A percentile compares a stretch with the other conserved stretches of the same genome.
Evolutionary conservation across 2,113 vertebrate genomes (phyloP).

Genomic region (Anolis sagrei): DNA sequence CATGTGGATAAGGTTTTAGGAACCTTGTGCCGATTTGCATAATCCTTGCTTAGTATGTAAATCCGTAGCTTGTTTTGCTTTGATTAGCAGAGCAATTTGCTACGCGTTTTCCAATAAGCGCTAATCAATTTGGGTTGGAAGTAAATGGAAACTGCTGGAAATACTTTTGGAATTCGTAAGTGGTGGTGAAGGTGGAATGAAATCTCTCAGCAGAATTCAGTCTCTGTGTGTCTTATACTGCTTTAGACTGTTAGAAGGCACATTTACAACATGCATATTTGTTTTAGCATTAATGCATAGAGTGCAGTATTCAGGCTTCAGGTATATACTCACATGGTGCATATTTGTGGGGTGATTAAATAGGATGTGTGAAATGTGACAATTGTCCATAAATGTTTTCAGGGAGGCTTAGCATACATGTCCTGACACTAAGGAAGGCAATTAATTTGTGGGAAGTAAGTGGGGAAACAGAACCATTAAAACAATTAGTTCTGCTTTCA

Average conservation of each 20-base stretch:
- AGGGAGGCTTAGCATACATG: too few species aligned
- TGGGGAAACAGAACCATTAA: too few species aligned
- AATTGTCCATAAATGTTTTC: too few species aligned
- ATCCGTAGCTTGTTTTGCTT: slow-evolving; percentile 47
- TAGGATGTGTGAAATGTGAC: too few species aligned
- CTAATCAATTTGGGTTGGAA: slow-evolving; percentile 53
- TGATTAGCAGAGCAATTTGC: slow-evolving; percentile 60
- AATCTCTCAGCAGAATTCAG: background rate
- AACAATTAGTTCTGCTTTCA: too few species aligned
- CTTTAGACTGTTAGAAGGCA: background rate
- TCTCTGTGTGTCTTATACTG: background rate
- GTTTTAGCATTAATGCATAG: background rate
- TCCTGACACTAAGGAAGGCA: too few species aligned
- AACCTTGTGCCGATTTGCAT: slow-evolving; percentile 54
- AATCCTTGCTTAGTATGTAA: slow-evolving; percentile 60
- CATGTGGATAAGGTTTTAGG: slow-evolving; percentile 61
- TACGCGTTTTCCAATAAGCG: slow-evolving; percentile 46
- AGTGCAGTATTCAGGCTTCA: too few species aligned
- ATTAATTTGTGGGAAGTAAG: too few species aligned
- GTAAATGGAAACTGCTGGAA: slow-evolving; percentile 30
- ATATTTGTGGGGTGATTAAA: too few species aligned
- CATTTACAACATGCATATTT: background rate
- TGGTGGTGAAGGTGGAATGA: background rate
- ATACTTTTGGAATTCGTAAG: slow-evolving; percentile 16
- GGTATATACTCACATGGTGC: too few species aligned